A percentile compares a stretch with the other conserved stretches of the same genome.
These are phyloP conservation scores for Eilema caniola DNA, from an alignment of 2,888 invertebrate species.

Conservation along the genomic window DNA sequence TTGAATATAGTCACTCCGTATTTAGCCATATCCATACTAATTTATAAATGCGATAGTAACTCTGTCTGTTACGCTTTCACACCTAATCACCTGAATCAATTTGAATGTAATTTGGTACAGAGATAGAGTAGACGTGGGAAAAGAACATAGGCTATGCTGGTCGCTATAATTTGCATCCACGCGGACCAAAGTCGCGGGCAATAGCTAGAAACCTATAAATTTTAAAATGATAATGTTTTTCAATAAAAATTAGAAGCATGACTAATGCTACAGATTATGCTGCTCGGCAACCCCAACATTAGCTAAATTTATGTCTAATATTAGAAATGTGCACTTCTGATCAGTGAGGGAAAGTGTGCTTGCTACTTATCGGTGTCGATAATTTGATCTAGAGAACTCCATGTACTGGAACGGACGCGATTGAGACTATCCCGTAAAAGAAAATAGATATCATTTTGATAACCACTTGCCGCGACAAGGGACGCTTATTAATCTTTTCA, in stretches of 20 bases:
- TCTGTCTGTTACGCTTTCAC: no score
- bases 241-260: not conserved
- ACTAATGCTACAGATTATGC: not conserved
- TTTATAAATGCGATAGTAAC: no score
- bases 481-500: no score
- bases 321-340: not conserved
- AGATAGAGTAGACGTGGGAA: no score
- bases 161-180: no score
- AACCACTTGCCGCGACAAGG: no score
- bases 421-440: not conserved
- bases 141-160: no score
- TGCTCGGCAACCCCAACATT: not conserved
- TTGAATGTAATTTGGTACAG: no score
- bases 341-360: not conserved
- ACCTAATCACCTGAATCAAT: no score
- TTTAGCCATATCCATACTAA: no score
- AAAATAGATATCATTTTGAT: not conserved
- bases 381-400: not conserved
- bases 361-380: not conserved
- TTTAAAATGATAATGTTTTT: not conserved
- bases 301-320: not conserved
- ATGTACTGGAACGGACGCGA: not conserved
- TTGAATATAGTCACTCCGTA: no score
- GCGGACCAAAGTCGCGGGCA: no score
- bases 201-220: not conserved